phyloP scores from a whole-genome alignment of 2,888 invertebrate genomes.

The Clepsis dumicolana region DNA sequence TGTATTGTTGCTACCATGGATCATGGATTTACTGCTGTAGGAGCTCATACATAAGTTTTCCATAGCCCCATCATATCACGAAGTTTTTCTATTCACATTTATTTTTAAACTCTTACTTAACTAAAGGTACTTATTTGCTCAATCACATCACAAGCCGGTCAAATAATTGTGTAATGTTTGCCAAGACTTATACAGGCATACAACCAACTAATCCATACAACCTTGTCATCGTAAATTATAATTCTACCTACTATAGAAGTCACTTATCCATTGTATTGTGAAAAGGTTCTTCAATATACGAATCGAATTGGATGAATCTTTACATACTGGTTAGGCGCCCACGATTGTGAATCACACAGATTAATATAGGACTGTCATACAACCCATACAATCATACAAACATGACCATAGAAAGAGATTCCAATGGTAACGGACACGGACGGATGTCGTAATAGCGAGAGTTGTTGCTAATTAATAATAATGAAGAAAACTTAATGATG shows the following conservation, averaged over 20 bases:
- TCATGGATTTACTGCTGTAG: no score
- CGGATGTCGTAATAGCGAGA: slow-evolving; percentile 1
- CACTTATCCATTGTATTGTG: not conserved
- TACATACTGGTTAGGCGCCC: not conserved
- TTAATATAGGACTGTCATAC: slow-evolving; percentile 10
- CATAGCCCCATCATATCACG: not conserved
- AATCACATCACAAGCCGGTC: slow-evolving; percentile 39
- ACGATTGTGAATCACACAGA: slow-evolving; percentile 6
- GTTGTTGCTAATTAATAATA: slow-evolving; percentile 2
- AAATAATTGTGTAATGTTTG: slow-evolving; percentile 41
- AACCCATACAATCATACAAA: slow-evolving; percentile 7
- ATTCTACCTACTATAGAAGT: not conserved
- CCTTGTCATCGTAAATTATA: not conserved
- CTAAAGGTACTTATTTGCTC: slow-evolving; percentile 33
- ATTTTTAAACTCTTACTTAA: slow-evolving; percentile 40
- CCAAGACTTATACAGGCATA: slow-evolving; percentile 5
- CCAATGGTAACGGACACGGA: no score
- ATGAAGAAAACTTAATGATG: not conserved
- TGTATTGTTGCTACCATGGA: no score
- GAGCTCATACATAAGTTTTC: no score
- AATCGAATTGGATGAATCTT: not conserved
- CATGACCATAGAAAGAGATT: not conserved
- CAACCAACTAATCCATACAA: not conserved
- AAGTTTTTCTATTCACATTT: slow-evolving; percentile 11
- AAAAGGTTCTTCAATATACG: not conserved